Evolutionary conservation across 2,113 vertebrate genomes (phyloP).

Genomic region (Oenanthe oenanthe): DNA sequence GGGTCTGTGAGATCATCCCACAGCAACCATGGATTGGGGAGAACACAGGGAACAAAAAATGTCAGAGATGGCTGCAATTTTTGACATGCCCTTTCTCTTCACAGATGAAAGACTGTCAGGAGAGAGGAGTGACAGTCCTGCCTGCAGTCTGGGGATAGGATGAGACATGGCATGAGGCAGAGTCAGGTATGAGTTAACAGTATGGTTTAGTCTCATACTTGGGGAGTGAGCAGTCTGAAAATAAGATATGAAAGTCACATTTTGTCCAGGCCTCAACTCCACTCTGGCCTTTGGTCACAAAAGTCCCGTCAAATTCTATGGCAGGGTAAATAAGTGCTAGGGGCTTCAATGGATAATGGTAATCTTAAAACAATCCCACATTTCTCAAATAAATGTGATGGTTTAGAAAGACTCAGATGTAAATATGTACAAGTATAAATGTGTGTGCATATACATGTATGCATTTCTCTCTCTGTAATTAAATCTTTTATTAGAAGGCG

Average conservation of each 20-base stretch:
- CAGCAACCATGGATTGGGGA: background rate
- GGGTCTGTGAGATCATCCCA: background rate
- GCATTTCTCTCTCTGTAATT: background rate
- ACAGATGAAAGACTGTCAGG: background rate
- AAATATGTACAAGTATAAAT: background rate
- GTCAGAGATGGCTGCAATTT: background rate
- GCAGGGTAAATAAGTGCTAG: background rate
- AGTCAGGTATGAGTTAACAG: background rate
- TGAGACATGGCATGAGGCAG: background rate
- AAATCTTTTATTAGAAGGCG: background rate
- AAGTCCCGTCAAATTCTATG: background rate
- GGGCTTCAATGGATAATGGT: background rate
- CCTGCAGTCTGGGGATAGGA: background rate
- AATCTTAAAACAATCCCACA: background rate
- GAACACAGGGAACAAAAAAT: background rate
- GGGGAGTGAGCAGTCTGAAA: background rate
- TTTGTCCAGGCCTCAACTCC: background rate
- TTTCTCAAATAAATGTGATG: background rate
- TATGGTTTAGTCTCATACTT: background rate
- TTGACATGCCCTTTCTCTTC: background rate
- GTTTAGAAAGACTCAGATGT: background rate
- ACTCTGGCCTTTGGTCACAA: background rate
- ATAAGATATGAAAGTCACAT: background rate
- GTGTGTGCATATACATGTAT: background rate
- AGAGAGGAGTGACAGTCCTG: background rate